These are phyloP conservation scores for Trichomycterus rosablanca DNA, from an alignment of 2,113 vertebrate genomes.

Conservation along the genomic window DNA sequence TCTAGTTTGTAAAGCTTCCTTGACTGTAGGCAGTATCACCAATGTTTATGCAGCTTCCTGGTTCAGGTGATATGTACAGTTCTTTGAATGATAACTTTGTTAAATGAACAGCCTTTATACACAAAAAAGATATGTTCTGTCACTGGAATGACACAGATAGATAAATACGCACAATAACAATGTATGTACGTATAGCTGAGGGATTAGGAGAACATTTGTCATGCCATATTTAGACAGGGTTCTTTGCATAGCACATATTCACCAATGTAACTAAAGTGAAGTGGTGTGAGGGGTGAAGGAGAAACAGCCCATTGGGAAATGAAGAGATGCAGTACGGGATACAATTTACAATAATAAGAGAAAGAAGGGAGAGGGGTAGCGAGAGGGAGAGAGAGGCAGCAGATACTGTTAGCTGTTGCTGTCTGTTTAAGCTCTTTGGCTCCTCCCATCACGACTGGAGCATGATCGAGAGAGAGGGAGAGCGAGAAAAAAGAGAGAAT, in stretches of 20 bases:
- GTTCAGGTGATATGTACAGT: too few species aligned
- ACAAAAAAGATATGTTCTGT: too few species aligned
- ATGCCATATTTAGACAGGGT: background rate
- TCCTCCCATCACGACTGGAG: constrained; percentile 57
- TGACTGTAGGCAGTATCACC: too few species aligned
- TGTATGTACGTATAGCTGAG: too few species aligned
- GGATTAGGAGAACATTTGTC: background rate
- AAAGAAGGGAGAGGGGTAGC: background rate
- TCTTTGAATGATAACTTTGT: too few species aligned
- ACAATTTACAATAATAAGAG: background rate
- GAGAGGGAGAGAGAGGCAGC: background rate
- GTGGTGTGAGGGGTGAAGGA: constrained; percentile 2
- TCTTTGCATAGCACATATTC: background rate
- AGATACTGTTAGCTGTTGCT: constrained; percentile 41
- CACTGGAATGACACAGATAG: too few species aligned
- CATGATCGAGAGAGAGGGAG: constrained; percentile 54
- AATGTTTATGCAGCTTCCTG: too few species aligned
- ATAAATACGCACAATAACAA: too few species aligned
- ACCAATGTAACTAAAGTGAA: background rate
- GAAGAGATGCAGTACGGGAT: background rate
- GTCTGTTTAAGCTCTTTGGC: constrained; percentile 66
- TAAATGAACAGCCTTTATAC: too few species aligned
- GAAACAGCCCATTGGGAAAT: background rate
- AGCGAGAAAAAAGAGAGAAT: constrained; percentile 54
- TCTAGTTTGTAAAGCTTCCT: too few species aligned